A percentile compares a stretch with the other conserved stretches of the same genome.
These are phyloP conservation scores for Tachypleus tridentatus DNA, from an alignment of 1,140 invertebrate genomes.

Conservation along the genomic window DNA sequence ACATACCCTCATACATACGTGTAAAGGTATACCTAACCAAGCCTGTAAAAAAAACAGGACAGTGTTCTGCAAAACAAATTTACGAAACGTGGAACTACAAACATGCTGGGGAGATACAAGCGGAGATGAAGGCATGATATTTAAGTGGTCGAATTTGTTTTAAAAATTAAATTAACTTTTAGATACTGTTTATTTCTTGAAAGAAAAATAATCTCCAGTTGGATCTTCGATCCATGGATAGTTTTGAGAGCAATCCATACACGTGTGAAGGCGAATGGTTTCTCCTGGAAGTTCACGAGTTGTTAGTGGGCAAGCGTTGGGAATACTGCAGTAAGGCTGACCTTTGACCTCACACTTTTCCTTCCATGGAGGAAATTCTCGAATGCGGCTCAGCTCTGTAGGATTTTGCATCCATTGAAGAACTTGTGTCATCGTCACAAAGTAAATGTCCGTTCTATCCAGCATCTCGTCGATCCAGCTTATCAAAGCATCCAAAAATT, in stretches of 20 bases:
- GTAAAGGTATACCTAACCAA: too few relatives aligned
- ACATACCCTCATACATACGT: too few relatives aligned
- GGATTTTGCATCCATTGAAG: slow-evolving; percentile 97
- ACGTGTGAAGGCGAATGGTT: slow-evolving; percentile 81
- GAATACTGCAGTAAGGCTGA: slow-evolving; percentile 78
- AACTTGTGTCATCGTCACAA: slow-evolving; percentile 93
- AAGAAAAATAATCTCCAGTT: slow-evolving; percentile 80
- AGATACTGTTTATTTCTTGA: slow-evolving; percentile 23
- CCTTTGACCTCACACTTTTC: slow-evolving; percentile 91
- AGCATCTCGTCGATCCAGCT: slow-evolving; percentile 90
- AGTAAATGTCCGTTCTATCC: slow-evolving; percentile 80
- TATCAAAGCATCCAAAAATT: slow-evolving; percentile 82
- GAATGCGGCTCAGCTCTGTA: slow-evolving; percentile 67
- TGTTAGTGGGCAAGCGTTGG: slow-evolving; percentile 76
- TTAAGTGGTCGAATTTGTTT: too few relatives aligned
- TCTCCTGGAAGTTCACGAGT: slow-evolving; percentile 83
- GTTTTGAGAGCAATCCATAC: slow-evolving; percentile 90
- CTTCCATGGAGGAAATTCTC: slow-evolving; percentile 90
- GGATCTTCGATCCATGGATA: slow-evolving; percentile 92
- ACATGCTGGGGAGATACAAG: too few relatives aligned
- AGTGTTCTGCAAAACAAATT: too few relatives aligned
- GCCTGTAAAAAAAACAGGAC: too few relatives aligned
- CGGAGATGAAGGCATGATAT: too few relatives aligned
- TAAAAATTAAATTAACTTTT: too few relatives aligned
- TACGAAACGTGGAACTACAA: too few relatives aligned